A percentile compares a stretch with the other conserved stretches of the same genome.
Evolutionary conservation across 2,797 vertebrate species (phyloP).

Genomic region (Lemur catta): DNA sequence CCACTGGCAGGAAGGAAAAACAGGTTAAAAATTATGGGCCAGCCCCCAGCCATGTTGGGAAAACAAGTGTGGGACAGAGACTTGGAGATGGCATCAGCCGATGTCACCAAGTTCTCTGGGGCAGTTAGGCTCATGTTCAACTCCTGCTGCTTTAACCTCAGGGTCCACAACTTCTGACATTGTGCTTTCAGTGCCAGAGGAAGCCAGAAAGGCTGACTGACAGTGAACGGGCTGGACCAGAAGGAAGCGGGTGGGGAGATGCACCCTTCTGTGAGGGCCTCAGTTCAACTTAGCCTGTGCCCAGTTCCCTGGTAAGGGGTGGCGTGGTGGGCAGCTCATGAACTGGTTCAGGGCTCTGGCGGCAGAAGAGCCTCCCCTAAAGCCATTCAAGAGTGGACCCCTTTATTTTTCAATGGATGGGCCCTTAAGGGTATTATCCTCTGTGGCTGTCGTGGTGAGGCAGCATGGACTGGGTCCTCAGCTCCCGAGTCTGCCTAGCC

Average conservation of each 20-base stretch:
- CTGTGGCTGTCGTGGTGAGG: not conserved
- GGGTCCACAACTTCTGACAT: not conserved
- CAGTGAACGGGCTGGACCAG: not conserved
- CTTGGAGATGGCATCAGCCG: not conserved
- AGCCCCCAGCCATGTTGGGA: not conserved
- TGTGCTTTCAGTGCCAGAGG: not conserved
- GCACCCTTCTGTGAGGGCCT: not conserved
- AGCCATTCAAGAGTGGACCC: not conserved
- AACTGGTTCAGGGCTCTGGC: not conserved
- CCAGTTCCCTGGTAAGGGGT: not conserved
- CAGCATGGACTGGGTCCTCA: not conserved
- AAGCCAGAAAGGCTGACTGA: not conserved
- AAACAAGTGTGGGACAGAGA: constrained; percentile 17
- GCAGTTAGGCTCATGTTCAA: not conserved
- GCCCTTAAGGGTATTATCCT: not conserved
- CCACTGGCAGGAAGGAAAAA: constrained; percentile 77
- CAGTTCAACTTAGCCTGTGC: not conserved
- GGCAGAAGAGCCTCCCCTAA: not conserved
- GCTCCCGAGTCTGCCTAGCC: not conserved
- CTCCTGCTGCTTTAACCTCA: not conserved
- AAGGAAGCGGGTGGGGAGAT: not conserved
- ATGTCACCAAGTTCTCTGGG: not conserved
- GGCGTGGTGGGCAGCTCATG: not conserved
- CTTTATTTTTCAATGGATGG: not conserved
- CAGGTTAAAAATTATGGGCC: not conserved